Percentiles rank a stretch among this genome's conserved stretches.
Evolutionary conservation across 2,797 vertebrate genomes (phyloP).

Genomic region (Myotis planiceps): DNA sequence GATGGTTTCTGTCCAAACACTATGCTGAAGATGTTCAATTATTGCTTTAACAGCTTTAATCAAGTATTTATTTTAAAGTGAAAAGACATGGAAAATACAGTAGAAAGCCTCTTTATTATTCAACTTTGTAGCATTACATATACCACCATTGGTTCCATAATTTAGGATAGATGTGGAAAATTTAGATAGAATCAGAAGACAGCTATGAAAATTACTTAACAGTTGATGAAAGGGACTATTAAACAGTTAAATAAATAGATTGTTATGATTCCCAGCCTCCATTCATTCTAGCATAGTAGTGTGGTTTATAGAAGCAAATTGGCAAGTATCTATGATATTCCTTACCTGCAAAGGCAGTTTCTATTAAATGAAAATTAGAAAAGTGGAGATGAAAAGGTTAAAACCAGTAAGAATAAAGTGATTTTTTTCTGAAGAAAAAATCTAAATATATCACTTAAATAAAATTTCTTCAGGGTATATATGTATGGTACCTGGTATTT

Average conservation of each 20-base stretch:
- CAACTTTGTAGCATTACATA: neutral
- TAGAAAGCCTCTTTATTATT: neutral
- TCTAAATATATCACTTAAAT: neutral
- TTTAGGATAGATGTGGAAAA: constrained; percentile 24
- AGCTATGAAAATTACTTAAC: constrained; percentile 18
- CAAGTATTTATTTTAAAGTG: neutral
- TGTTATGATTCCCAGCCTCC: constrained; percentile 73
- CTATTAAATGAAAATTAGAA: neutral
- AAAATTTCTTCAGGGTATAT: neutral
- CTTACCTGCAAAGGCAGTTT: neutral
- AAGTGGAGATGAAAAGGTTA: neutral
- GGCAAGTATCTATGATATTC: constrained; percentile 48
- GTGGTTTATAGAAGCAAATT: constrained; percentile 62
- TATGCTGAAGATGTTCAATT: neutral
- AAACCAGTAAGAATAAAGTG: constrained; percentile 16
- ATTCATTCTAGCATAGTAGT: constrained; percentile 62
- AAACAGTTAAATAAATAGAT: constrained; percentile 70
- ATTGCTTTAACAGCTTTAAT: neutral
- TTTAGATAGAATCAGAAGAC: constrained; percentile 38
- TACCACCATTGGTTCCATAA: neutral
- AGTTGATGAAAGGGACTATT: neutral
- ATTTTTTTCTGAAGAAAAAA: neutral
- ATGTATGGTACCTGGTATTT: neutral
- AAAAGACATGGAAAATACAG: neutral
- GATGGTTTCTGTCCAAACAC: neutral